A percentile compares a stretch with the other conserved stretches of the same genome.
Evolutionary conservation across 1,140 invertebrate species (phyloP).

Genomic region (Hypsibius dujardini): DNA sequence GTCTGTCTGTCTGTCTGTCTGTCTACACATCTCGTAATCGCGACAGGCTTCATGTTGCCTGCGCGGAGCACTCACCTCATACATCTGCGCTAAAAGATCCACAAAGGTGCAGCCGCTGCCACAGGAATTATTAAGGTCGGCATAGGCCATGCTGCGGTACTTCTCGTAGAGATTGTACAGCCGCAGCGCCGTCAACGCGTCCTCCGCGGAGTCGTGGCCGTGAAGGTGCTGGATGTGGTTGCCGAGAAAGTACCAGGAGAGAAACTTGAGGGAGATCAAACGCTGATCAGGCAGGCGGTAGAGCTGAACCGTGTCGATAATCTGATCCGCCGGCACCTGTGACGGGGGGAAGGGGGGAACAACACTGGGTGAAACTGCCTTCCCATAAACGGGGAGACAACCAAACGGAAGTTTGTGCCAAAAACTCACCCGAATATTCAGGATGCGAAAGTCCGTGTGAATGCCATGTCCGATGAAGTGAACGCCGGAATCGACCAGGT

Average conservation of each 20-base stretch:
- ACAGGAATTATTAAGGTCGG: too few relatives aligned
- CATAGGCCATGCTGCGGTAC: too few relatives aligned
- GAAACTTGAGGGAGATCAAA: conserved; percentile 69
- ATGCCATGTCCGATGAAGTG: conserved; percentile 77
- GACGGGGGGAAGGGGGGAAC: conserved; percentile 22
- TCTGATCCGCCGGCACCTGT: conserved; percentile 57
- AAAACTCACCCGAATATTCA: conserved; percentile 16
- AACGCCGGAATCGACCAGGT: conserved; percentile 63
- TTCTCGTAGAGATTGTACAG: conserved; percentile 60
- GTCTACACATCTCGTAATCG: too few relatives aligned
- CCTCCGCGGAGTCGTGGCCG: conserved; percentile 66
- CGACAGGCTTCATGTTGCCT: too few relatives aligned
- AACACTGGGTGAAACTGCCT: too few relatives aligned
- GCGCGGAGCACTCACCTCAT: too few relatives aligned
- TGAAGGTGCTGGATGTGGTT: conserved; percentile 29
- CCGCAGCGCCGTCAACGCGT: conserved; percentile 63
- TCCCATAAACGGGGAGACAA: too few relatives aligned
- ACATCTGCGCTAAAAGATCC: too few relatives aligned
- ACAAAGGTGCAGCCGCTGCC: too few relatives aligned
- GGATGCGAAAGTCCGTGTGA: conserved; percentile 62
- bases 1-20: too few relatives aligned
- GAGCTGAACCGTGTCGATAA: conserved; percentile 66
- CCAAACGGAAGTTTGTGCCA: too few relatives aligned
- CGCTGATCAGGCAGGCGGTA: conserved; percentile 71
- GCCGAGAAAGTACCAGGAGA: conserved; percentile 79